Base-by-base conservation (phyloP, 1,140 invertebrate species). In the Drosophila aff. region DNA sequence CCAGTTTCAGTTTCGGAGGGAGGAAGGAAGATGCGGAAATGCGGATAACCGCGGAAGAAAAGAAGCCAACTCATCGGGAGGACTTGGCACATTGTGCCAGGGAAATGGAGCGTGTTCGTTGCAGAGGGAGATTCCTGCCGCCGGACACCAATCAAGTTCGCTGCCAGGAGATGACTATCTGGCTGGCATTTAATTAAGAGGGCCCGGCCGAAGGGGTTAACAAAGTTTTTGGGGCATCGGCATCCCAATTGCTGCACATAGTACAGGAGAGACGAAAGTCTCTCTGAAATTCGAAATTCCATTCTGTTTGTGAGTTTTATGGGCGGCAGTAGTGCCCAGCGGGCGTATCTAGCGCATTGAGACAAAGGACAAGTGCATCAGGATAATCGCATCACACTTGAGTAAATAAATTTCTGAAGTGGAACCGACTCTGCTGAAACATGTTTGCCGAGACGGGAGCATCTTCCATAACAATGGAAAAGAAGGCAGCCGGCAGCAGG, bases 311-410 rank as follows among this genome's bases (percentile, higher is more conserved):
- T 53, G 53, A 57, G 55, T 77, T 46, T 21, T 68, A 41, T 38
- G 36, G 49, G 47, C 26, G 60, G 26, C 55, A 46, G 11, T 23
- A 49, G 57, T 79, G 72, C 60, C 64, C 74, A 78, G 61, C 33
- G 55, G 65, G 76, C 64, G 63, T 55, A 47, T 49, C 75, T 76
- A 69, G 79, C 67, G 47, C 72, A 67, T 71, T 52, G 74, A 85
- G 67, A 89, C 85, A 90, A 85, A 76, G 71, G 64, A 85, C 69
- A 82, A 89, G 81, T 90, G 86, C 85, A 90, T 73, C 67, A 65
- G 74, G 82, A 89, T 89, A 89, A 89, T 89, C 85, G 65, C 85
- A 89, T 89, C 85, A 89, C 85, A 89, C 85, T 89, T 90, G 82
- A 89, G 81, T 89, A 89, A 89, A 90, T 91, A 89, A 85, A 81